Evolutionary conservation across 2,797 vertebrate genomes (phyloP).

Genomic region (Eulemur coronatus): DNA sequence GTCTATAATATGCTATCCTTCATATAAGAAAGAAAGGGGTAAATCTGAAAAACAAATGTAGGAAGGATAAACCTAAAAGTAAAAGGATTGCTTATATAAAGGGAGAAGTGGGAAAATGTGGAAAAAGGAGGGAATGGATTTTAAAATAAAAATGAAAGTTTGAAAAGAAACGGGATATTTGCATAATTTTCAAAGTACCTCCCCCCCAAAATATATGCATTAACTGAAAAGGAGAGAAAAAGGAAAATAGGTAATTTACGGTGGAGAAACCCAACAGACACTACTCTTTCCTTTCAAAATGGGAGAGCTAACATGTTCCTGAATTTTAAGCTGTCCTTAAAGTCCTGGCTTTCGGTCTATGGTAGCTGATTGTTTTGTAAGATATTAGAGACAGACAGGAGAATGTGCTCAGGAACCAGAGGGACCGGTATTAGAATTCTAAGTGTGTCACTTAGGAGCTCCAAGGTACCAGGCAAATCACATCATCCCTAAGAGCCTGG

Average conservation of each 20-base stretch:
- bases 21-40: background rate
- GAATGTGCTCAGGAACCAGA: background rate
- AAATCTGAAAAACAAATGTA: background rate
- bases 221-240: background rate
- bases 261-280: background rate
- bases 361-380: background rate
- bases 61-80: background rate
- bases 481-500: background rate
- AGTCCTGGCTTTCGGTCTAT: background rate
- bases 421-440: no score
- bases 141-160: background rate
- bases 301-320: background rate
- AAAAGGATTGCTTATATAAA: background rate
- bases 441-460: background rate
- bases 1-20: background rate
- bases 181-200: background rate
- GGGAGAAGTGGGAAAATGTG: background rate
- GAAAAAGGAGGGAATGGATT: background rate
- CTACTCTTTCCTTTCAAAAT: background rate
- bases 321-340: background rate
- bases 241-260: background rate
- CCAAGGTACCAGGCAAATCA: fast-evolving
- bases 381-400: no score
- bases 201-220: background rate
- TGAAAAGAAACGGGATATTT: background rate